Evolutionary conservation across 2,797 vertebrate species (phyloP), one percentile per base, ranked within the genome.

Genomic region (Sebastiscus albofasciatus): DNA sequence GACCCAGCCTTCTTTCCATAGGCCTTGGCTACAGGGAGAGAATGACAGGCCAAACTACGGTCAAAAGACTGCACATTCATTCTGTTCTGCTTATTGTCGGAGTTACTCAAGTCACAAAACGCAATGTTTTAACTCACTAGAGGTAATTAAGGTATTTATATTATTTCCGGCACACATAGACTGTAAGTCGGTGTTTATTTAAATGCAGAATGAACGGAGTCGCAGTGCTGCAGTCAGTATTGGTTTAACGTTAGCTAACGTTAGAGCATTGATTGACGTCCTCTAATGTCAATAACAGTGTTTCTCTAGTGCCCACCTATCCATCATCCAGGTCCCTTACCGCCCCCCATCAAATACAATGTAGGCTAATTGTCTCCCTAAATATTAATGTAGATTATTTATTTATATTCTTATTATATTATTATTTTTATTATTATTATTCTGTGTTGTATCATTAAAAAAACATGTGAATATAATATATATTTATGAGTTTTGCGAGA

Each of bases 61-160:
- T 26, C 4, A 54, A 14, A 66, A 72, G 67, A n/a, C 2, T 9
- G 12, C 0, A 8, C 13, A 33, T 67, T 70, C 8, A 59, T 3
- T 7, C 1, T 24, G 6, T 46, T 58, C 36, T 18, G 12, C 10
- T 13, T 20, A 14, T n/a, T 10, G 6, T 11, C 14, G 22, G 29
- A 13, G 2, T 52, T 14, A 11, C 18, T 42, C 0, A 2, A 22
- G 20, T 20, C 12, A 22, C 2, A 60, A 2, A 39, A n/a, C 4
- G 1, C 2, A 2, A 20, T 13, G 13, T 14, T 12, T 1, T 26
- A 18, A 22, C 12, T 1, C 1, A 1, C 0, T 7, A 0, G 1
- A 39, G 14, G 60, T 24, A 46, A 4, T 18, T 8, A 22, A 20
- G 6, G 0, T 5, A 2, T 27, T 26, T 36, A 2, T 59, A 4